These are phyloP conservation scores for Cantharis rustica DNA, from an alignment of 2,888 invertebrate genomes.

Conservation along the genomic window DNA sequence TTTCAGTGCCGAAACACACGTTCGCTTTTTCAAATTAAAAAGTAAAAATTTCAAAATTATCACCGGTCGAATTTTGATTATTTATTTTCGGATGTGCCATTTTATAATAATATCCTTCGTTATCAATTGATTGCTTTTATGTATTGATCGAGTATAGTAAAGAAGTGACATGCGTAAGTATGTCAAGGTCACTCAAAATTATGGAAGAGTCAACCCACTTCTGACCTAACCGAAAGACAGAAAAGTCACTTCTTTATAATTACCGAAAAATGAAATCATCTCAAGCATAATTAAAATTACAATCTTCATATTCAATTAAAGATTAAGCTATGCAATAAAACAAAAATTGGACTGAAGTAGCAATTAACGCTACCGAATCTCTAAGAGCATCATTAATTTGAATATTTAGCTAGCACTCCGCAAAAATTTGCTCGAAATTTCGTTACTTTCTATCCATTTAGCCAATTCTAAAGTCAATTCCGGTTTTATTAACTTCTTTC, in stretches of 20 bases:
- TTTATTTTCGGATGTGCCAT: not conserved
- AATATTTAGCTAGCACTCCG: constrained; percentile 50
- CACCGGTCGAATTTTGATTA: not conserved
- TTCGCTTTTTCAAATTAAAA: not conserved
- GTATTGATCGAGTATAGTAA: not conserved
- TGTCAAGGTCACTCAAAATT: not conserved
- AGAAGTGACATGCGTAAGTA: not conserved
- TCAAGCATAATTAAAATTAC: not conserved
- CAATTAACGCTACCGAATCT: not conserved
- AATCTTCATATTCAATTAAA: not conserved
- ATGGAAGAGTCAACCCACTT: not conserved
- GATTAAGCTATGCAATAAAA: not conserved
- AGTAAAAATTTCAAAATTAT: not conserved
- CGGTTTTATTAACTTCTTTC: constrained; percentile 58
- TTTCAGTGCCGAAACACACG: not conserved
- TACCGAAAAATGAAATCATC: not conserved
- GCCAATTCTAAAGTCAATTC: constrained; percentile 67
- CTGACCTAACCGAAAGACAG: not conserved
- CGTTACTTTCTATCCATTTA: constrained; percentile 73
- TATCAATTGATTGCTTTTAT: not conserved
- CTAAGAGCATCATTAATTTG: not conserved
- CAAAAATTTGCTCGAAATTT: constrained; percentile 70
- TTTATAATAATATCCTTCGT: not conserved
- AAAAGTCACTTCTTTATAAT: not conserved
- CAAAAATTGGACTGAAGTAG: not conserved